Percentiles rank a stretch among this genome's conserved stretches.
Evolutionary conservation across 2,113 vertebrate genomes (phyloP).

Genomic region (Probosciger aterrimus): DNA sequence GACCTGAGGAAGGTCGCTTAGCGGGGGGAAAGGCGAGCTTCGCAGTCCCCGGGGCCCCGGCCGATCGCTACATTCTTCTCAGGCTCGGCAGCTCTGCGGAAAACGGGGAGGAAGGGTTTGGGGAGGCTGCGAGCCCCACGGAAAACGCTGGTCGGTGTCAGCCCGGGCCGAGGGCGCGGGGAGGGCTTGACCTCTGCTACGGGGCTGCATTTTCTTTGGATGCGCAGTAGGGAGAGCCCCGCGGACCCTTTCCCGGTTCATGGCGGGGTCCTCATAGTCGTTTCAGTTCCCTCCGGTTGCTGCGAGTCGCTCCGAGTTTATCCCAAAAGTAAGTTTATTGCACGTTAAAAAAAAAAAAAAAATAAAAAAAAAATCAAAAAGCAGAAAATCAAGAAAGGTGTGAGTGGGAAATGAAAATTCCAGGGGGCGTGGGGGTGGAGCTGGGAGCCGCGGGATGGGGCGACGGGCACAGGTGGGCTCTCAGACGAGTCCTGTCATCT

Average conservation of each 20-base stretch:
- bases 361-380: not conserved
- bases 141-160: not conserved
- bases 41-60: not conserved
- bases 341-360: constrained; percentile 1
- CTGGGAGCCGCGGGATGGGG: not conserved
- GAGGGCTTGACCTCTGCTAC: not conserved
- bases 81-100: not conserved
- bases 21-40: not conserved
- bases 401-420: constrained; percentile 29
- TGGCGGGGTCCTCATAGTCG: not conserved
- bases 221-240: not conserved
- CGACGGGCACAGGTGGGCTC: not conserved
- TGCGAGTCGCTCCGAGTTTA: not conserved
- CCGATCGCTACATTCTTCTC: constrained; percentile 41
- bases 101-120: not conserved
- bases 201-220: constrained; percentile 39
- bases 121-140: too few species aligned
- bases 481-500: constrained; percentile 90
- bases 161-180: too few species aligned
- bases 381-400: constrained; percentile 19
- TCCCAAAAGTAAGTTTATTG: constrained; percentile 58
- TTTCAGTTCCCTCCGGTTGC: not conserved
- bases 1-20: not conserved
- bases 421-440: not conserved
- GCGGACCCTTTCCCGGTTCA: not conserved